phyloP scores from a whole-genome alignment of 2,888 invertebrate genomes.

The Drosophila eohydei region DNA sequence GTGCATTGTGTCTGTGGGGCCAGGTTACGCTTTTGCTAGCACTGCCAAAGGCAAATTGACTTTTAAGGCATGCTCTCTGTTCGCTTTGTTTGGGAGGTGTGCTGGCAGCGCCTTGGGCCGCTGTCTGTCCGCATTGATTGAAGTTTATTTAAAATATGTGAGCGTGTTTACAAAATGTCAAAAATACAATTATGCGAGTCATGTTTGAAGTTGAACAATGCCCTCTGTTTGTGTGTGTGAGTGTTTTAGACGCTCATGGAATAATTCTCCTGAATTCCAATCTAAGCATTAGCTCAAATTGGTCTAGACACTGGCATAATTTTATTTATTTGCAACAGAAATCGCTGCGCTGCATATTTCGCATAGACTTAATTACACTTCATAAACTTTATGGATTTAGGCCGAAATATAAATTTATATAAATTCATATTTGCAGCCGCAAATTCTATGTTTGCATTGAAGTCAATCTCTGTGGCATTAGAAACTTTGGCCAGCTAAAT shows the following conservation, averaged over 20 bases:
- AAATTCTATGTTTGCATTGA: conserved; percentile 4
- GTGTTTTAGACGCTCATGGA: not conserved
- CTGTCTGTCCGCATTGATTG: conserved; percentile 68
- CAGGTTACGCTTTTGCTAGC: conserved; percentile 70
- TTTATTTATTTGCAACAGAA: conserved; percentile 8
- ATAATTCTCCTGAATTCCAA: conserved; percentile 3
- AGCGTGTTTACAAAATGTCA: conserved; percentile 65
- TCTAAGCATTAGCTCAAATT: conserved; percentile 37
- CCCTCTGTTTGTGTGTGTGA: conserved; percentile 5
- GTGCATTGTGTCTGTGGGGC: conserved; percentile 66
- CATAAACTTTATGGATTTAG: conserved; percentile 11
- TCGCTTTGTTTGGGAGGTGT: conserved; percentile 34
- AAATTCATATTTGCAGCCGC: not conserved
- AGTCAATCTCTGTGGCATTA: not conserved
- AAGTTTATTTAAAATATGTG: conserved; percentile 71
- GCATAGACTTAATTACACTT: conserved; percentile 17
- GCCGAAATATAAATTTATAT: not conserved
- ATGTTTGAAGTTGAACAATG: conserved; percentile 55
- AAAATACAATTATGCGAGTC: conserved; percentile 70
- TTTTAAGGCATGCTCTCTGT: conserved; percentile 62
- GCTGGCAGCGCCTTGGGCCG: conserved; percentile 40
- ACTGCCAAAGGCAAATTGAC: conserved; percentile 74
- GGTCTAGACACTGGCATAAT: conserved; percentile 61
- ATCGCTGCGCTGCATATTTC: conserved; percentile 15
- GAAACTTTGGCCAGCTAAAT: not conserved